These are phyloP conservation scores for Steinernema carpocapsae DNA, from an alignment of 2,888 invertebrate genomes.

Conservation along the genomic window DNA sequence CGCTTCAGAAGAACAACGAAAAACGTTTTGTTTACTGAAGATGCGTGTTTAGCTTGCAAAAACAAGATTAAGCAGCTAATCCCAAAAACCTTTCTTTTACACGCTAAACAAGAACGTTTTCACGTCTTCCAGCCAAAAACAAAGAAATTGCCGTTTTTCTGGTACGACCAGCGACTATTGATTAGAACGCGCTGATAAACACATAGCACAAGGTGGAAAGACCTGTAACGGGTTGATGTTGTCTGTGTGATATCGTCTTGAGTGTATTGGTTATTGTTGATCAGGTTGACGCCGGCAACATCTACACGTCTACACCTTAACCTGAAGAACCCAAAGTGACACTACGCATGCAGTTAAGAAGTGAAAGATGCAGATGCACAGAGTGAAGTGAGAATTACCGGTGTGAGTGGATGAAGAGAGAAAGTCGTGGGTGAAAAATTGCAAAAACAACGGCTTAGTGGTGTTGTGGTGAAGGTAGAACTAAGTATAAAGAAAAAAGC, in stretches of 20 bases:
- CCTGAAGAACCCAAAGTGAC: background rate
- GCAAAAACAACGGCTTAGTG: background rate
- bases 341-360: slow-evolving; percentile 11
- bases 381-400: background rate
- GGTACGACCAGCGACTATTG: too few species aligned
- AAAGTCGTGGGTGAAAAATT: background rate
- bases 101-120: too few species aligned
- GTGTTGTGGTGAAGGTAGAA: background rate
- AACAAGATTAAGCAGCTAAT: too few species aligned
- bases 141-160: too few species aligned
- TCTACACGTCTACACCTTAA: background rate
- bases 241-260: background rate
- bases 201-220: too few species aligned
- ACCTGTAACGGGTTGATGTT: too few species aligned
- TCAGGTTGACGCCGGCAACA: background rate
- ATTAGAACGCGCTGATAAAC: too few species aligned
- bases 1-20: too few species aligned
- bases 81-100: too few species aligned
- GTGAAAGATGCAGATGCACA: background rate
- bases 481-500: background rate
- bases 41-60: too few species aligned
- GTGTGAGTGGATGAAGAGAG: background rate
- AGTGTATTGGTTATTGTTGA: background rate
- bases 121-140: too few species aligned
- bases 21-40: too few species aligned